These are phyloP conservation scores for Malaclemys terrapin DNA, from an alignment of 2,113 vertebrate genomes.

Conservation along the genomic window DNA sequence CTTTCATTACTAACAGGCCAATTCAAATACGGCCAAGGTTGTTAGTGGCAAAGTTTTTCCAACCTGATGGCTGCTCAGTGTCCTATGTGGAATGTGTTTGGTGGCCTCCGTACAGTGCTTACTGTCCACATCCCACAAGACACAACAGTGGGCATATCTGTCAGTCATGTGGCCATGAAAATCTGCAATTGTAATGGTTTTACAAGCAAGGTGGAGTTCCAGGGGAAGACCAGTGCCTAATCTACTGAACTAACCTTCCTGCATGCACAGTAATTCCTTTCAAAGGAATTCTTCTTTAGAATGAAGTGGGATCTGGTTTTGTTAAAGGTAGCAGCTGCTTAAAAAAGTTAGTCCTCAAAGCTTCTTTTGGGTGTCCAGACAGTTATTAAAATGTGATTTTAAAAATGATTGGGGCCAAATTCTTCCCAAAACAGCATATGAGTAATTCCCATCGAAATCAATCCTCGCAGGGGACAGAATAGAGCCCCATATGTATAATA, in stretches of 20 bases:
- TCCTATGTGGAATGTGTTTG: conserved; percentile 1
- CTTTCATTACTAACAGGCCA: background rate
- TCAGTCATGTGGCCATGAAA: background rate
- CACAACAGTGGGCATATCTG: background rate
- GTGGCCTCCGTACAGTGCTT: background rate
- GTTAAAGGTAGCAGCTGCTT: background rate
- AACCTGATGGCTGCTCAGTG: background rate
- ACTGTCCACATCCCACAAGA: background rate
- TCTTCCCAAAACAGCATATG: background rate
- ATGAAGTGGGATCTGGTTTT: background rate
- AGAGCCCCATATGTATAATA: background rate
- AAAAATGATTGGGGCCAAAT: background rate
- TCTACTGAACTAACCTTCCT: background rate
- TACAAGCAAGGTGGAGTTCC: background rate
- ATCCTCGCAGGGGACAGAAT: background rate
- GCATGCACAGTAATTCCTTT: background rate
- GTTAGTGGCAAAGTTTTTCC: background rate
- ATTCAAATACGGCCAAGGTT: background rate
- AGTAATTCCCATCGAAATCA: background rate
- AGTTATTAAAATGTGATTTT: conserved; percentile 1
- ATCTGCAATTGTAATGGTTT: background rate
- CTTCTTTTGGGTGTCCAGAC: background rate
- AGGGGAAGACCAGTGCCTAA: background rate
- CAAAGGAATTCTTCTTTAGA: conserved; percentile 8
- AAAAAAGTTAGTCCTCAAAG: background rate